phyloP scores from a whole-genome alignment of 2,113 vertebrate species.

The Anguilla japonica region DNA sequence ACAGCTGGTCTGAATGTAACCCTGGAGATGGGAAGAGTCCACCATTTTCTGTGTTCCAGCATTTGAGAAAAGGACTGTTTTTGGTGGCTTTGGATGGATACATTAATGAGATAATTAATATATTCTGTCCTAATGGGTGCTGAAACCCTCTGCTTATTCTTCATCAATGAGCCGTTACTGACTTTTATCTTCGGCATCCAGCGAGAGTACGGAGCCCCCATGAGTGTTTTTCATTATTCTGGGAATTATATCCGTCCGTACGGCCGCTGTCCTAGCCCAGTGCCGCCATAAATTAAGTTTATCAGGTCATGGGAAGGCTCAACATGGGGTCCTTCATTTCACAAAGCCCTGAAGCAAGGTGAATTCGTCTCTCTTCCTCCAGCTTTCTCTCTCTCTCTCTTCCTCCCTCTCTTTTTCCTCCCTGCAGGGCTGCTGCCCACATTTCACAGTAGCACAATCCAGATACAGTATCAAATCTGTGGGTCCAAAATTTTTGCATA shows the following conservation, averaged over 20 bases:
- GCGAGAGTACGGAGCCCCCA: slow-evolving; percentile 22
- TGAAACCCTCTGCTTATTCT: slow-evolving; percentile 38
- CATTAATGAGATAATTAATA: slow-evolving; percentile 50
- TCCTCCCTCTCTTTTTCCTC: not conserved
- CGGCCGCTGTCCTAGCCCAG: slow-evolving; percentile 16
- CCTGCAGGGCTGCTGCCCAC: not conserved
- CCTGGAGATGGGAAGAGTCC: not conserved
- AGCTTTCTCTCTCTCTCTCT: not conserved
- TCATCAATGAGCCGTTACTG: slow-evolving; percentile 42
- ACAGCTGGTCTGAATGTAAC: not conserved
- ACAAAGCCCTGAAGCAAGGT: not conserved
- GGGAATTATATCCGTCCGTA: slow-evolving; percentile 7
- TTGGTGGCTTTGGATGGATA: not conserved
- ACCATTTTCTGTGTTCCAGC: not conserved
- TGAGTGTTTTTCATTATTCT: slow-evolving; percentile 35
- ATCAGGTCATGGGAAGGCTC: not conserved
- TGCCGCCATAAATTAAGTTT: not conserved
- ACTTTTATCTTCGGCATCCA: slow-evolving; percentile 44
- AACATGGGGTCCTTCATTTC: not conserved
- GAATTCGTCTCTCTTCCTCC: not conserved
- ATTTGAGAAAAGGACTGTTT: not conserved
- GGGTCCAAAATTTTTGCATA: too few species aligned
- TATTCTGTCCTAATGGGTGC: slow-evolving; percentile 49
- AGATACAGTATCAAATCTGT: too few species aligned
- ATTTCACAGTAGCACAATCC: too few species aligned